These are phyloP conservation scores for Philereme transversata DNA, from an alignment of 2,888 invertebrate species.

Conservation along the genomic window DNA sequence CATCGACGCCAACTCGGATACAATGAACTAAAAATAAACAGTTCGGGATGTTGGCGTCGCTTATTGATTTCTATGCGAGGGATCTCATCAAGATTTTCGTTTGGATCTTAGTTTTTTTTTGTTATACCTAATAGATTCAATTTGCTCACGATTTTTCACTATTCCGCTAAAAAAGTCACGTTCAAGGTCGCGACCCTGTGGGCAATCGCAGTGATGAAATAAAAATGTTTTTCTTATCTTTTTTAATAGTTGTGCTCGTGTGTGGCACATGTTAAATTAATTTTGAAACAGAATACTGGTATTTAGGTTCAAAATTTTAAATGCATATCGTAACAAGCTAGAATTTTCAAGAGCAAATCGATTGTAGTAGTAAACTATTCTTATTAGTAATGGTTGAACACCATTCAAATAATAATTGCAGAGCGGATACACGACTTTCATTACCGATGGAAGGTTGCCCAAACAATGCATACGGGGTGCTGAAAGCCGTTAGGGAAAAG, in stretches of 20 bases:
- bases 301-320: neutral
- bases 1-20: slow-evolving; percentile 36
- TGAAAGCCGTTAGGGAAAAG: too few species aligned
- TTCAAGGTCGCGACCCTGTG: slow-evolving; percentile 35
- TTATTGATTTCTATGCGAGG: slow-evolving; percentile 26
- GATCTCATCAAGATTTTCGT: too few species aligned
- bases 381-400: slow-evolving; percentile 40
- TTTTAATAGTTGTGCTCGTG: too few species aligned
- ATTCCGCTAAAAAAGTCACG: slow-evolving; percentile 40
- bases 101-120: neutral
- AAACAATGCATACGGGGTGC: slow-evolving; percentile 30
- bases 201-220: neutral
- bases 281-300: neutral
- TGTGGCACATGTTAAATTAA: neutral
- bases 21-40: slow-evolving; percentile 43
- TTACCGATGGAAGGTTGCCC: slow-evolving; percentile 63
- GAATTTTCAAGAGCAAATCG: slow-evolving; percentile 21
- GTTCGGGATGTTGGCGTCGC: slow-evolving; percentile 18
- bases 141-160: slow-evolving; percentile 21
- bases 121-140: slow-evolving; percentile 11
- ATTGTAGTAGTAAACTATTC: slow-evolving; percentile 48
- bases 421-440: slow-evolving; percentile 49
- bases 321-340: neutral
- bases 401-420: slow-evolving; percentile 56
- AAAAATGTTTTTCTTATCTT: too few species aligned